Percentiles rank a stretch among this genome's conserved stretches.
phyloP scores from a whole-genome alignment of 2,113 vertebrate genomes.

The Fregata magnificens region DNA sequence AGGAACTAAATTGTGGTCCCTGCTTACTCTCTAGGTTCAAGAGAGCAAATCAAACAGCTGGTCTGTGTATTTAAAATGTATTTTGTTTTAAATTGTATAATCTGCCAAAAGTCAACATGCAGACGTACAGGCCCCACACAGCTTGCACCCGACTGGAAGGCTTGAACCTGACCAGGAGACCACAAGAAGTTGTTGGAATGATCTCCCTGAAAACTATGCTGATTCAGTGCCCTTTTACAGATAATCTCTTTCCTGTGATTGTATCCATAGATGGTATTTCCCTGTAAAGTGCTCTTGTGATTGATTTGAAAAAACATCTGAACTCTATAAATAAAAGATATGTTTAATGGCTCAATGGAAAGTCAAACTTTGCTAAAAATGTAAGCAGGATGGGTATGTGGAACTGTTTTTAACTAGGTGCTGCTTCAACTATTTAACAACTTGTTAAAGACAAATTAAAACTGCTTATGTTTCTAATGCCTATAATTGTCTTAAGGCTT shows the following conservation, averaged over 20 bases:
- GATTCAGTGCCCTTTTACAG: neutral
- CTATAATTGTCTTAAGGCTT: neutral
- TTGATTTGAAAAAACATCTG: neutral
- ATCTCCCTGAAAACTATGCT: neutral
- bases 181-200: neutral
- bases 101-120: neutral
- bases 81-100: neutral
- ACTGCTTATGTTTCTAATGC: neutral
- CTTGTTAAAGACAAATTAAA: neutral
- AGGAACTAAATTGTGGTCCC: neutral
- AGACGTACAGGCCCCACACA: neutral
- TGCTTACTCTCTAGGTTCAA: neutral
- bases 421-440: neutral
- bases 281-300: neutral
- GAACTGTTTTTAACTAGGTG: neutral
- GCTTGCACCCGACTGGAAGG: neutral
- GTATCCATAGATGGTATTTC: neutral
- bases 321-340: neutral
- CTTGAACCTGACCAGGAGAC: neutral
- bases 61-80: neutral
- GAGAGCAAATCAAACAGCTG: neutral
- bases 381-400: neutral
- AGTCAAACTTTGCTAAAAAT: neutral
- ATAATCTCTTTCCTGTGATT: neutral
- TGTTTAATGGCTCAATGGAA: neutral